Base-by-base conservation (phyloP, 2,113 vertebrate genomes). In the Stegostoma tigrinum region DNA sequence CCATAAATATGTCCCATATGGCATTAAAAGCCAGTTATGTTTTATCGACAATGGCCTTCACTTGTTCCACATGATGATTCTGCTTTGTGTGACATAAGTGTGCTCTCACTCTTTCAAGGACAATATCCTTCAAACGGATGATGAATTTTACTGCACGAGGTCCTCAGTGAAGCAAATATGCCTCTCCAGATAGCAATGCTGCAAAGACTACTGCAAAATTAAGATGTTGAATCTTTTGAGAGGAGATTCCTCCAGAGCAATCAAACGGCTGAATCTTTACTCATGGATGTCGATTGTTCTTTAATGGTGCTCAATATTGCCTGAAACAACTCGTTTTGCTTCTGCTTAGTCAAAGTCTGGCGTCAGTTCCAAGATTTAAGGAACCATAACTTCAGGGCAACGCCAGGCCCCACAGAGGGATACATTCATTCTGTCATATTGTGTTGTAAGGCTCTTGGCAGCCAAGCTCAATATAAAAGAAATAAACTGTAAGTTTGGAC, bases 221-320 rank as follows among this genome's bases (percentile, higher is more conserved):
- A 72, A 72, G 68, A 45, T 95, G 61, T 72, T 52, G 42, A 45
- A 95, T 45, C 94, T 95, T 95, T 72, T 52, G 23, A 72, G 68
- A 95, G 24, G 19, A 27, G 27, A 24, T 24, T 61, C 27, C 68
- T 95, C 94, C 27, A 48, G 45, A 72, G 15, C n/a, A 30, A 45
- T 95, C 68, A 70, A 34, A 30, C 67, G 52, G 45, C 70, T 67
- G 94, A 70, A 94, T 48, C 24, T 48, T 68, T 42, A 45, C 38
- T 68, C 91, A 94, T 27, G 66, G 52, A 93, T 93, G 66, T 66
- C 89, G 38, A 38, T 23, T 93, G 94, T 48, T 72, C 27, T 95
- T 45, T 34, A 45, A 72, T 23, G 23, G 45, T 95, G 90, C 38
- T 94, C n/a, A 27, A 45, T 30, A 45, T 45, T 95, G 67, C 24